Evolutionary conservation across 2,113 vertebrate species (phyloP).

Genomic region (Uropsilus gracilis): DNA sequence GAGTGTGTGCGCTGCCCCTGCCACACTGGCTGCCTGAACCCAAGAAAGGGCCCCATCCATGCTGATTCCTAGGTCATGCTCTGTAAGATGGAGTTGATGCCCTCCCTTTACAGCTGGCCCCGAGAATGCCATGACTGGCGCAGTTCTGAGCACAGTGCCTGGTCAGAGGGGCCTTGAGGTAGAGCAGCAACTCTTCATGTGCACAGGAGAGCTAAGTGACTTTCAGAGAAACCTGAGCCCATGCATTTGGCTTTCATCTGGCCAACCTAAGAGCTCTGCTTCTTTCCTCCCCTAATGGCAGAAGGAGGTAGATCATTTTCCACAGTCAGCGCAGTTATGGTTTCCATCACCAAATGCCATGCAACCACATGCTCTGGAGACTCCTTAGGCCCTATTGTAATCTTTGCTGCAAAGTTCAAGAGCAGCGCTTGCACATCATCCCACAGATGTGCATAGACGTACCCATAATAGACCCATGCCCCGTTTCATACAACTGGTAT

Average conservation of each 20-base stretch:
- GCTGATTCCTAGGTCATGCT: background rate
- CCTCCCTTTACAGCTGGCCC: background rate
- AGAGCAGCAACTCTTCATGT: background rate
- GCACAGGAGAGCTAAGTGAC: background rate
- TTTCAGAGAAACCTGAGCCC: background rate
- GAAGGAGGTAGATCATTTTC: background rate
- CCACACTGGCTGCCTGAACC: background rate
- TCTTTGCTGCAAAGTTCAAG: background rate
- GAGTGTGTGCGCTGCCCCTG: too few species aligned
- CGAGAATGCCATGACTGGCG: background rate
- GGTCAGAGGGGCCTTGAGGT: background rate
- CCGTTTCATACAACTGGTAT: too few species aligned
- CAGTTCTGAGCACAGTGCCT: background rate
- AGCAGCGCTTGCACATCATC: too few species aligned
- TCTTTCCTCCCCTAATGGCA: background rate
- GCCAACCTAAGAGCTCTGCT: background rate
- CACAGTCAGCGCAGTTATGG: background rate
- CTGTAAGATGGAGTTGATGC: background rate
- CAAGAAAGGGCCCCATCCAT: background rate
- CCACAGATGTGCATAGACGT: background rate
- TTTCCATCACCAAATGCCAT: fast-evolving
- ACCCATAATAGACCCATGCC: background rate
- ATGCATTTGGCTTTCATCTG: background rate
- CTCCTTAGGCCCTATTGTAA: background rate
- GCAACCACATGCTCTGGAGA: background rate